phyloP scores from a whole-genome alignment of 1,140 invertebrate species.

The Drosophila punjabiensis region DNA sequence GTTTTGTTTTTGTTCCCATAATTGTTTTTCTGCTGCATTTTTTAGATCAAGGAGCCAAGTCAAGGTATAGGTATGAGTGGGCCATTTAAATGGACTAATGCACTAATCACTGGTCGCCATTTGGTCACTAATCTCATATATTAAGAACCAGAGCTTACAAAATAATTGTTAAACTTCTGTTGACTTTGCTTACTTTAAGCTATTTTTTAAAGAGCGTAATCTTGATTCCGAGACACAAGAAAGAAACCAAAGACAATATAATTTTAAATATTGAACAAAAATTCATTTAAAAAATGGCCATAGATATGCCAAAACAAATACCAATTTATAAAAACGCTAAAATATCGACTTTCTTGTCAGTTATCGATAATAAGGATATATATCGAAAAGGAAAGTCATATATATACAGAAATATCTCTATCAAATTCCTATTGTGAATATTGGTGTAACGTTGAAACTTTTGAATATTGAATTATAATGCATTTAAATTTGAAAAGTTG shows the following conservation, averaged over 20 bases:
- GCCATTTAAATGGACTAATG: constrained; percentile 63
- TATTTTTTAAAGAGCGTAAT: neutral
- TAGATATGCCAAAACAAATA: too few relatives aligned
- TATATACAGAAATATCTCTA: too few relatives aligned
- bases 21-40: constrained; percentile 29
- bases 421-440: too few relatives aligned
- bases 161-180: neutral
- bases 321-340: too few relatives aligned
- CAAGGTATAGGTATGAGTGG: constrained; percentile 71
- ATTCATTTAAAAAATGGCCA: too few relatives aligned
- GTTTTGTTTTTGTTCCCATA: neutral
- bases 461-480: too few relatives aligned
- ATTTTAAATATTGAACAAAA: too few relatives aligned
- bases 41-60: constrained; percentile 48
- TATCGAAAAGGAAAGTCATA: too few relatives aligned
- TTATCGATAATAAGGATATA: too few relatives aligned
- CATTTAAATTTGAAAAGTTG: too few relatives aligned
- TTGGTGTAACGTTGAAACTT: too few relatives aligned
- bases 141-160: neutral
- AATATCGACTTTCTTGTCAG: too few relatives aligned
- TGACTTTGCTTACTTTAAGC: neutral
- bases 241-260: neutral
- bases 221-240: neutral
- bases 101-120: constrained; percentile 69
- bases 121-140: constrained; percentile 60